These are phyloP conservation scores for Platyscapa corneri DNA, from an alignment of 1,140 invertebrate species.

Conservation along the genomic window DNA sequence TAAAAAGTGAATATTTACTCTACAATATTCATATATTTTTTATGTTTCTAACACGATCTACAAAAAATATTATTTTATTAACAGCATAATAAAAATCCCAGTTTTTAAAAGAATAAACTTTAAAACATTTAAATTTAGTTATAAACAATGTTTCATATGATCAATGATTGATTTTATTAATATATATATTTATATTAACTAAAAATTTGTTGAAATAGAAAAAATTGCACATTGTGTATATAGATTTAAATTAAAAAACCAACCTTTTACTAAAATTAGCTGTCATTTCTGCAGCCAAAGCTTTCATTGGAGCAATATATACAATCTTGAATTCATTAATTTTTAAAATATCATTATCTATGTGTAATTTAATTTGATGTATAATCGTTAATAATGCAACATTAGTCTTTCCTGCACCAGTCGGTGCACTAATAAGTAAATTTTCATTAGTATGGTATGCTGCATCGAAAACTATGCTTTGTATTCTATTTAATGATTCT, in stretches of 20 bases:
- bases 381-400: conserved; percentile 95
- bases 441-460: conserved; percentile 99
- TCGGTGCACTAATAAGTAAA: conserved; percentile 95
- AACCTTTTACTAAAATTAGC: conserved; percentile 89
- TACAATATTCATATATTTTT: too few species aligned
- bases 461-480: conserved; percentile 95
- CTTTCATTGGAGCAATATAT: conserved; percentile 99
- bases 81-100: too few species aligned
- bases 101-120: too few species aligned
- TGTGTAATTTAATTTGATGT: conserved; percentile 91
- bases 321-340: conserved; percentile 98
- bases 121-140: too few species aligned
- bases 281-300: conserved; percentile 98
- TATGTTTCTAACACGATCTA: too few species aligned
- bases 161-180: too few species aligned
- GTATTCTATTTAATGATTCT: conserved; percentile 92
- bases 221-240: background rate
- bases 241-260: background rate
- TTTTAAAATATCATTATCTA: conserved; percentile 85
- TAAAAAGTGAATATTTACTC: too few species aligned
- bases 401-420: conserved; percentile 98
- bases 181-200: background rate
- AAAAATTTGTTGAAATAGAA: background rate
- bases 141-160: too few species aligned
- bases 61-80: too few species aligned